Conservation (phyloP, 2,888 invertebrate genomes). For the Hydriomena furcata region DNA sequence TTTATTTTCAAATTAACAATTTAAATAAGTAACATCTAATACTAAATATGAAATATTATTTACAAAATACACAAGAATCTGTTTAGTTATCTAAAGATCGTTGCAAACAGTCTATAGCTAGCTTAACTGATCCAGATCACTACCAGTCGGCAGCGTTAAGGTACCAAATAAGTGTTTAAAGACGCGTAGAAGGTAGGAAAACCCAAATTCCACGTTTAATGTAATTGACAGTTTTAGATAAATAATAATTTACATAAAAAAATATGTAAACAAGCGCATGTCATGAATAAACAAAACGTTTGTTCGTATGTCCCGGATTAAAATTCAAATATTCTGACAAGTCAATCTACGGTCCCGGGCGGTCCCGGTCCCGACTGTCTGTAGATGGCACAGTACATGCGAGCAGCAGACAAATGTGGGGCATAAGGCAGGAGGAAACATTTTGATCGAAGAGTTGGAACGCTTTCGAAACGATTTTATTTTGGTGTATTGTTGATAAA, state of each 20-base stretch:
- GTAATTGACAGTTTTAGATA: no score
- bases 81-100: no score
- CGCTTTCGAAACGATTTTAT: not conserved
- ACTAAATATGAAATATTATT: no score
- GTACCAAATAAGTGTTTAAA: no score
- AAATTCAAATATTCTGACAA: constrained; percentile 84
- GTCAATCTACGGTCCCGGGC: constrained; percentile 80
- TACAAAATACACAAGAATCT: no score
- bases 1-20: constrained; percentile 8
- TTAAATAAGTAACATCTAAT: not conserved
- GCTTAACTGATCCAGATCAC: no score
- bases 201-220: no score
- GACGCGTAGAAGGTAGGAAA: no score
- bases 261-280: no score
- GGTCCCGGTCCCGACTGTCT: constrained; percentile 47
- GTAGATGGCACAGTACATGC: constrained; percentile 17
- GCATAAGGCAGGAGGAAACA: not conserved
- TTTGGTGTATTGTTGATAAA: no score
- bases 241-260: constrained; percentile 32
- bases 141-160: no score
- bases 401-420: constrained; percentile 36
- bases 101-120: no score
- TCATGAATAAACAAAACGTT: constrained; percentile 79
- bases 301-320: constrained; percentile 76
- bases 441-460: not conserved